A percentile compares a stretch with the other conserved stretches of the same genome.
These are phyloP conservation scores for Osmerus mordax DNA, from an alignment of 2,113 vertebrate species.

Conservation along the genomic window DNA sequence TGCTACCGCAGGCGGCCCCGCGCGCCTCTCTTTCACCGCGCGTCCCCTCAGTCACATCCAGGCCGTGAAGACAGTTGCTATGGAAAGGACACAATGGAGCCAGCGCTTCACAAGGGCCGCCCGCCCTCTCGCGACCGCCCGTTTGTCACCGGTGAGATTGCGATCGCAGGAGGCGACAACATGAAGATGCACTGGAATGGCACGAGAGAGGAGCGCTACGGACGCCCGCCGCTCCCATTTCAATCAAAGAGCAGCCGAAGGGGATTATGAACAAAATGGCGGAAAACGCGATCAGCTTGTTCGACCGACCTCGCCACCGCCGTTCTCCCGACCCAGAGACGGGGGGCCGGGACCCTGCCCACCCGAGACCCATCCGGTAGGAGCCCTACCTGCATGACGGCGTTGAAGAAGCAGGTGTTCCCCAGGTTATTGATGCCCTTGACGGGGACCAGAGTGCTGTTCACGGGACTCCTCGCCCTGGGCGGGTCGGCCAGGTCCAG, in stretches of 20 bases:
- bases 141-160: constrained; percentile 65
- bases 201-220: constrained; percentile 32
- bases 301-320: not conserved
- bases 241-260: constrained; percentile 62
- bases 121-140: constrained; percentile 63
- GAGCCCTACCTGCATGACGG: constrained; percentile 90
- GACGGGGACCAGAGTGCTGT: constrained; percentile 77
- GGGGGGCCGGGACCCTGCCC: too few species aligned
- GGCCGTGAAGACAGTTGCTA: constrained; percentile 71
- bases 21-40: constrained; percentile 54
- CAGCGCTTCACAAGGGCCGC: constrained; percentile 55
- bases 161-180: constrained; percentile 68
- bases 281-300: constrained; percentile 46
- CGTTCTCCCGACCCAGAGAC: not conserved
- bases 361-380: not conserved
- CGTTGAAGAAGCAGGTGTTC: constrained; percentile 98
- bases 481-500: constrained; percentile 73
- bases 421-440: constrained; percentile 97
- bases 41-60: constrained; percentile 67
- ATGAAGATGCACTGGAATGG: constrained; percentile 47
- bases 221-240: constrained; percentile 50
- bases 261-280: constrained; percentile 70
- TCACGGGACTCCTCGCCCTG: constrained; percentile 73
- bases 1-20: constrained; percentile 50
- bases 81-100: constrained; percentile 63